Evolutionary conservation across 2,797 vertebrate genomes (phyloP).

Genomic region (Lithobates pipiens): DNA sequence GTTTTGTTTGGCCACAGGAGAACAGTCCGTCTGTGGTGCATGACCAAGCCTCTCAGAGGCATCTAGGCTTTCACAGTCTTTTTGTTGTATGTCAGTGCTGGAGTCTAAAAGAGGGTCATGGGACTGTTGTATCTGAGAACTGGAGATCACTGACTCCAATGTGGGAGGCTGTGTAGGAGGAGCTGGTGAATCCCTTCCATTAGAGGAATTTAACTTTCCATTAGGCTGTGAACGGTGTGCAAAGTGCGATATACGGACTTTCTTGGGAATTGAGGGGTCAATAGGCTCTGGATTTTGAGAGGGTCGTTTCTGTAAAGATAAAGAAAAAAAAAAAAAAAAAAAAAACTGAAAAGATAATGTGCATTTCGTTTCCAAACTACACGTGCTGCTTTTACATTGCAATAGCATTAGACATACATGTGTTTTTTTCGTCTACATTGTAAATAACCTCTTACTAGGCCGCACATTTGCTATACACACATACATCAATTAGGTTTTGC

Average conservation of each 20-base stretch:
- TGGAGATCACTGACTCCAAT: constrained; percentile 69
- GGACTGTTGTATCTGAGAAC: constrained; percentile 76
- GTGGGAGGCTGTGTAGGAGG: constrained; percentile 12
- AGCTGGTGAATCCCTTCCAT: constrained; percentile 77
- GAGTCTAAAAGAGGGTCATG: constrained; percentile 90
- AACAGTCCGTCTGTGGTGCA: constrained; percentile 71
- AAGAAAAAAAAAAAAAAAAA: too few relatives aligned
- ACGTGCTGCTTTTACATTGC: too few relatives aligned
- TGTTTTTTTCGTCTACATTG: too few relatives aligned
- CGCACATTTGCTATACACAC: too few relatives aligned
- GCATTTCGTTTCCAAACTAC: too few relatives aligned
- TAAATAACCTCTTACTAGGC: too few relatives aligned
- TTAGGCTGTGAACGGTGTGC: constrained; percentile 82
- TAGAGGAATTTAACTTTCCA: constrained; percentile 82
- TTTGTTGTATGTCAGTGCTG: constrained; percentile 88
- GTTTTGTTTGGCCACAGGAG: constrained; percentile 67
- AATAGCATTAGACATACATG: too few relatives aligned
- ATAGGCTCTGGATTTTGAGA: constrained; percentile 86
- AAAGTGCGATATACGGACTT: constrained; percentile 91
- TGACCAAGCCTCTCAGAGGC: constrained; percentile 78
- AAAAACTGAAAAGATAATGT: too few relatives aligned
- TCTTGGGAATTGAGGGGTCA: constrained; percentile 91
- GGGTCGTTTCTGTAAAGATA: constrained; percentile 81
- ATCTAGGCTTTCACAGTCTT: constrained; percentile 85
- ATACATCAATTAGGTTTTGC: too few relatives aligned